Evolutionary conservation across 2,888 invertebrate genomes (phyloP).

Genomic region (Diadegma fenestrale): DNA sequence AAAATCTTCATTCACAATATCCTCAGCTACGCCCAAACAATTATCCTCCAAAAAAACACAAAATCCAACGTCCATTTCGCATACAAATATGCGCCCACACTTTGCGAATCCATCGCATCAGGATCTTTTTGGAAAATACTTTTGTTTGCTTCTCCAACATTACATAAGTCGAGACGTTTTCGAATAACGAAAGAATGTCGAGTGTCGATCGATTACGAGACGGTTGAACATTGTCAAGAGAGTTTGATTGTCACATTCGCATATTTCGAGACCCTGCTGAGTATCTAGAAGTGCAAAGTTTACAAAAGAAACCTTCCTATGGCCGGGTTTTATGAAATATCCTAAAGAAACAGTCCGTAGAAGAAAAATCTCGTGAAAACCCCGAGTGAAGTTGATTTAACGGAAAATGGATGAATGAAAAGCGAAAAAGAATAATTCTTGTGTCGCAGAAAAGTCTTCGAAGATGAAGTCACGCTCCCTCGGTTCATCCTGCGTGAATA

Average conservation of each 20-base stretch:
- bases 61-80: too few species aligned
- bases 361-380: neutral
- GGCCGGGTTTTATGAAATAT: neutral
- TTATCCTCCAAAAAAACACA: too few species aligned
- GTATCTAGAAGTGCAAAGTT: neutral
- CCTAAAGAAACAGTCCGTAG: neutral
- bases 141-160: neutral
- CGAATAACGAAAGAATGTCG: neutral
- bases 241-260: too few species aligned
- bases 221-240: too few species aligned
- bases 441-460: constrained; percentile 17
- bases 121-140: too few species aligned
- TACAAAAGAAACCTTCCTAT: neutral
- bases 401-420: constrained; percentile 1
- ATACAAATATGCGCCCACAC: too few species aligned
- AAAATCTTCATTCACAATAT: too few species aligned
- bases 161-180: neutral
- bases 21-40: too few species aligned
- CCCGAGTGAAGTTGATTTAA: constrained; percentile 4
- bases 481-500: constrained; percentile 30
- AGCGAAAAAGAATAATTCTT: constrained; percentile 14
- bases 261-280: neutral
- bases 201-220: neutral
- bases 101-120: too few species aligned
- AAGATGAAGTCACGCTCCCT: constrained; percentile 12